Evolutionary conservation across 2,797 vertebrate species (phyloP), one percentile per base, ranked within the genome.

Genomic region (Periophthalmus magnuspinnatus): DNA sequence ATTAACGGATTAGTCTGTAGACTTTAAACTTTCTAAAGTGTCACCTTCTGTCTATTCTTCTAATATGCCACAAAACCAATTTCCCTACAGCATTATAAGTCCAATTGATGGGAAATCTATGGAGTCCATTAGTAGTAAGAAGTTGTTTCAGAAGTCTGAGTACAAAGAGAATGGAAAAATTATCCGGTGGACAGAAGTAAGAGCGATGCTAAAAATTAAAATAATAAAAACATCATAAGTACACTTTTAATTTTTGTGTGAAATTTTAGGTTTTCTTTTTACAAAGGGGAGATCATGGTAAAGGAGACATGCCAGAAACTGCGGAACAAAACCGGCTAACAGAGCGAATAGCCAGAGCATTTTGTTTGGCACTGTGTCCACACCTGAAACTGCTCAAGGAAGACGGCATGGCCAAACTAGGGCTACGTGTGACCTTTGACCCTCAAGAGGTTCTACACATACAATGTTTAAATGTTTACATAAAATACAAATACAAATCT

Each of bases 101-200:
- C 97, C 97, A 36, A 98, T 99, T 8, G 98, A 99, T 85, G 97
- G 96, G 17, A 98, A 96, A 87, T 96, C 95, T 33, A 97, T 99
- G 98, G 98, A 99, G 84, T 97, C 96, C 0, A 93, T 99, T 84
- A 95, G 92, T 76, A 99, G 96, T 5, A 92, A 91, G 69, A 99
- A 99, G 92, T 97, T 99, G 91, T 98, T 97, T 84, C 98, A 99
- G 41, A 96, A 97, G 72, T 96, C 97, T 0, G 97, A 99, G 84
- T 98, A 97, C 91, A 98, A 97, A 93, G 96, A 97, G 60, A 99
- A 95, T 1, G 98, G 98, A 41, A 99, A 99, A 89, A 96, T 98
- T 85, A 97, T 99, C 82, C 95, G 96, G 70, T 99, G 98, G 98
- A 99, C 96, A 65, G 97, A 99, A 94, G 98, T 97, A 87, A 6